Evolutionary conservation across 2,113 vertebrate genomes (phyloP).

Genomic region (Hydrochoerus hydrochaeris): DNA sequence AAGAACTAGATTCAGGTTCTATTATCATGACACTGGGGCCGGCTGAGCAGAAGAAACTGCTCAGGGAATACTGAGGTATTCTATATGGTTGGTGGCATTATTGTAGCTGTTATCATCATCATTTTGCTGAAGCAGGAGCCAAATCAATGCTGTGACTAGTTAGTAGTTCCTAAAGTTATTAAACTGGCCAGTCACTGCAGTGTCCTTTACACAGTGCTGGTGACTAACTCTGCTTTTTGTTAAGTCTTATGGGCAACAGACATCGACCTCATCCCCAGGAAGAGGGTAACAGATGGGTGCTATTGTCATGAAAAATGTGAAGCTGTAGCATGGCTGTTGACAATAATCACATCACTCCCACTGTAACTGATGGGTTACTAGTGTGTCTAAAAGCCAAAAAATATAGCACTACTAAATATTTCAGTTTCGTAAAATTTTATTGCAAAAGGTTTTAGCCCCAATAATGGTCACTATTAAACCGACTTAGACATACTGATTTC

Average conservation of each 20-base stretch:
- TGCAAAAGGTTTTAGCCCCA: conserved; percentile 83
- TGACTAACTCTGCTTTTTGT: background rate
- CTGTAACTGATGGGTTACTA: conserved; percentile 66
- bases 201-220: background rate
- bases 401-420: conserved; percentile 84
- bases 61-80: background rate
- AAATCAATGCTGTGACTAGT: background rate
- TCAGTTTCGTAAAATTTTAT: conserved; percentile 85
- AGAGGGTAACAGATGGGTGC: conserved; percentile 38
- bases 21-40: background rate
- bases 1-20: background rate
- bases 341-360: conserved; percentile 63
- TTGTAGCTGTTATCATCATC: background rate
- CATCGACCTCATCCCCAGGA: background rate
- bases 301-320: conserved; percentile 63
- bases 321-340: conserved; percentile 56
- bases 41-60: background rate
- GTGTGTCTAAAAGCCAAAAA: conserved; percentile 68
- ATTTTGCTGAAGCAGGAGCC: background rate
- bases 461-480: conserved; percentile 85
- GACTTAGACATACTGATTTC: conserved; percentile 86
- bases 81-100: background rate
- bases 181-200: background rate
- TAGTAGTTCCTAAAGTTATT: background rate
- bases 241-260: background rate